These are phyloP conservation scores for Betta splendens DNA, from an alignment of 2,797 vertebrate genomes.

Conservation along the genomic window DNA sequence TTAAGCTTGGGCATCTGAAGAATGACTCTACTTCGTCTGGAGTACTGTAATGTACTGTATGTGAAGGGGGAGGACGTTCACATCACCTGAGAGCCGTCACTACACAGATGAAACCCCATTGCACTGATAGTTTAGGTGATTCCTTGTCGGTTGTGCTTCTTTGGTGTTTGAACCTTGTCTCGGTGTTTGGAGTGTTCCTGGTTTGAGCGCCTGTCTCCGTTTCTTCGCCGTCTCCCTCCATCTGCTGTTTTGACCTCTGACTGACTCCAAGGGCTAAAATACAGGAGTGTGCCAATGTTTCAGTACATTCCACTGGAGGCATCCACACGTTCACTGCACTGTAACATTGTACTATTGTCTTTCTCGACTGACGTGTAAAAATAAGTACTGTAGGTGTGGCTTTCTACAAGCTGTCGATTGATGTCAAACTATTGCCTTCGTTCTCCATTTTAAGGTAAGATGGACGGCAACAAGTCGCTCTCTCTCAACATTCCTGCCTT, in stretches of 20 bases:
- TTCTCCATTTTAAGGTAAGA: slow-evolving; percentile 40
- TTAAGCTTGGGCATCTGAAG: neutral
- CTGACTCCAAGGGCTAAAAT: slow-evolving; percentile 78
- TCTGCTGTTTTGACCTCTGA: slow-evolving; percentile 37
- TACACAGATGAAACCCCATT: slow-evolving; percentile 37
- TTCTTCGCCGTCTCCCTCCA: slow-evolving; percentile 21
- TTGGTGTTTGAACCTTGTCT: slow-evolving; percentile 17
- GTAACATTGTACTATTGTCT: slow-evolving; percentile 61
- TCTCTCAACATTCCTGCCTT: slow-evolving; percentile 70
- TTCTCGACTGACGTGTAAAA: slow-evolving; percentile 54
- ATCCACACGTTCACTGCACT: slow-evolving; percentile 77
- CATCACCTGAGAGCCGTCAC: slow-evolving; percentile 31
- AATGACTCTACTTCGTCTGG: neutral
- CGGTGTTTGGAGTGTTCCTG: slow-evolving; percentile 27
- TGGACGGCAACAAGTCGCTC: slow-evolving; percentile 38
- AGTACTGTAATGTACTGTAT: neutral
- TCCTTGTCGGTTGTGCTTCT: slow-evolving; percentile 37
- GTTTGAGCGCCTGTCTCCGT: slow-evolving; percentile 8
- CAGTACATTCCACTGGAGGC: slow-evolving; percentile 80
- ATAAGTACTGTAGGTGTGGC: slow-evolving; percentile 67
- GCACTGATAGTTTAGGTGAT: slow-evolving; percentile 45
- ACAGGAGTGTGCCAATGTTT: slow-evolving; percentile 69
- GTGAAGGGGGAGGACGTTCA: slow-evolving; percentile 3
- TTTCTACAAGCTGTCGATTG: slow-evolving; percentile 50
- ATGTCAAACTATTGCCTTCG: slow-evolving; percentile 67